Conservation (phyloP, 2,113 vertebrate genomes). For the Cyphomyrus plagiostoma region DNA sequence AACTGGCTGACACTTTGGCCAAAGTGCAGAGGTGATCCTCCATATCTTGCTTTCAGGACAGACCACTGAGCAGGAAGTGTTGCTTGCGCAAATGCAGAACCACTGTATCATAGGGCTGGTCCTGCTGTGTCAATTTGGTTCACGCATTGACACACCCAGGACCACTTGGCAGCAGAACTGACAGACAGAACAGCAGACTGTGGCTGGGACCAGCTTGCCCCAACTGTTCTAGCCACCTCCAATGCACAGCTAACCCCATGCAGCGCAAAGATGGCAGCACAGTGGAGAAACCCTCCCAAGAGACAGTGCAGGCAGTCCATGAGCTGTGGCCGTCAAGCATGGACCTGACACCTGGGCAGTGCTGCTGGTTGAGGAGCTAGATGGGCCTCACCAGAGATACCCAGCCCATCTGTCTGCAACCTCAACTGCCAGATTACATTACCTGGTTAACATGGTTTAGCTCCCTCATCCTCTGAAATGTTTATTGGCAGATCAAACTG, state of each 20-base stretch:
- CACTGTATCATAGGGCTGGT: not conserved
- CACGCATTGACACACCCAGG: not conserved
- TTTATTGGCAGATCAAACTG: too few relatives aligned
- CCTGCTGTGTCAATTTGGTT: not conserved
- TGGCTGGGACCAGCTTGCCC: not conserved
- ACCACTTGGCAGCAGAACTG: not conserved
- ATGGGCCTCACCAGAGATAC: not conserved
- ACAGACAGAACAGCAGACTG: not conserved
- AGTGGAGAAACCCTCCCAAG: too few relatives aligned
- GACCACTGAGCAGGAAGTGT: not conserved
- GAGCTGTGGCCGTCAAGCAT: not conserved
- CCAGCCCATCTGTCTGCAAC: not conserved
- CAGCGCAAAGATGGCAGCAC: not conserved
- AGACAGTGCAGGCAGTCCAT: not conserved
- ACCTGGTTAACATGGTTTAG: too few relatives aligned
- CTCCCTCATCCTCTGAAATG: too few relatives aligned
- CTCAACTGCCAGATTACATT: too few relatives aligned
- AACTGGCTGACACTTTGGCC: not conserved
- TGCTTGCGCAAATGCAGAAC: not conserved
- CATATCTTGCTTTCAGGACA: too few relatives aligned
- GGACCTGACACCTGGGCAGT: not conserved
- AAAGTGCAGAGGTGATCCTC: not conserved
- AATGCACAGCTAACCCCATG: not conserved
- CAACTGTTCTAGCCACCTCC: not conserved
- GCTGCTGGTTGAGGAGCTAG: not conserved